Evolutionary conservation across 92 coral and sea anemone species (phyloP), one percentile per base, ranked within the genome.

Genomic region (Siderastrea radians): DNA sequence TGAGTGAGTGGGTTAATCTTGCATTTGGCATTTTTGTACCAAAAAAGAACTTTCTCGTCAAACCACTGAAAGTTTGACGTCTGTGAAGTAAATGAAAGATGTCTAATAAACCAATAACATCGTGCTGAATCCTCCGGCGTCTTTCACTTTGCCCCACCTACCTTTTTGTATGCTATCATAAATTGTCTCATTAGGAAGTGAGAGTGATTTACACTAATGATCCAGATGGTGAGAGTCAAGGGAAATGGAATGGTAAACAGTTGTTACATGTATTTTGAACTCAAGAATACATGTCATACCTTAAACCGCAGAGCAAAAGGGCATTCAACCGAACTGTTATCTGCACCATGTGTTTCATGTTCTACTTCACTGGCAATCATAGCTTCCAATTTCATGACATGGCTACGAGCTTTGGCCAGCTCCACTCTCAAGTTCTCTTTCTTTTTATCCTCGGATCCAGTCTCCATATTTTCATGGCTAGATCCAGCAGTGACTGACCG

Each of bases 361-460:
- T 95, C 93, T 38, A 91, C 87, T 86, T 91, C 93, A 65, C 88
- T 87, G 6, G 91, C 91, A 48, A 98, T 76, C 90, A 90, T 86
- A 9, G 93, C 96, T 81, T 98, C 99, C 9, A 98, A 86, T 83
- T 94, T 92, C 90, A 91, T 95, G 12, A 98, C 95, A 9, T 78
- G 91, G 16, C 89, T 90, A 76, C 98, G 93, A 44, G 99, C 96
- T 86, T 98, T 90, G 15, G 98, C 96, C 58, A 98, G 86, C 79
- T 98, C 98, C 10, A 96, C 89, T 55, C 98, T 82, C 68, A 93
- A 43, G 54, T 95, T 95, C 76, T 95, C 95, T 69, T 95, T 95
- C 16, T 71, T 91, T 61, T 78, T 93, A 62, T 81, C 80, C 60
- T 69, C 68, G 11, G 59, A 5, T 16, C 54, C 77, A 57, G 77